Evolutionary conservation across 2,888 invertebrate species (phyloP).

Genomic region (Parelbella ahira): DNA sequence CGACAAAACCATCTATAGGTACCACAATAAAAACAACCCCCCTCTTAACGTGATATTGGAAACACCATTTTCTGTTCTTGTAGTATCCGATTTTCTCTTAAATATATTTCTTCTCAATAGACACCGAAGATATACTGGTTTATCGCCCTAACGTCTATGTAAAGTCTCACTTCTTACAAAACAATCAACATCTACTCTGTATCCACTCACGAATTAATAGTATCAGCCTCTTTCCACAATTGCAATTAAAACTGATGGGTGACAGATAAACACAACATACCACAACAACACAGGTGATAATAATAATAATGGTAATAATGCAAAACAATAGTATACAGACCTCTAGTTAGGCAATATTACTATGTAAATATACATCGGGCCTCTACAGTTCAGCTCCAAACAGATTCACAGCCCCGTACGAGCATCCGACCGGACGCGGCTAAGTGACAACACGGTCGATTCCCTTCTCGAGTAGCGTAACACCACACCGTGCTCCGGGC

Average conservation of each 20-base stretch:
- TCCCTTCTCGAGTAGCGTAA: constrained; percentile 2
- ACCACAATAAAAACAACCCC: no score
- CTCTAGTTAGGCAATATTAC: constrained; percentile 4
- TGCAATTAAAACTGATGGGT: constrained; percentile 1
- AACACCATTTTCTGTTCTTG: no score
- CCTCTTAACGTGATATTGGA: no score
- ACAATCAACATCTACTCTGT: not conserved
- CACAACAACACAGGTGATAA: not conserved
- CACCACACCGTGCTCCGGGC: constrained; percentile 3
- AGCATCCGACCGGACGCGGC: constrained; percentile 4
- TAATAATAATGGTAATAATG: no score
- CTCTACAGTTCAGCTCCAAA: constrained; percentile 12
- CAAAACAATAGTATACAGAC: not conserved
- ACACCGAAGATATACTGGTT: no score
- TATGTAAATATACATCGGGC: constrained; percentile 9
- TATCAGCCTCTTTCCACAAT: constrained; percentile 15
- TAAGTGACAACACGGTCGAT: constrained; percentile 14
- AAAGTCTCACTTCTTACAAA: no score
- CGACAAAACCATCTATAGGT: no score
- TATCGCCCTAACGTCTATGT: no score
- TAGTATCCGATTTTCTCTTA: no score
- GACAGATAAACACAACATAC: constrained; percentile 5
- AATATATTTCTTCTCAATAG: no score
- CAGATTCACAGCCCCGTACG: constrained; percentile 18
- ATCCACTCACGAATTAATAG: constrained; percentile 1